Base-by-base conservation (phyloP, 2,113 vertebrate genomes). In the Tragelaphus imberbis region DNA sequence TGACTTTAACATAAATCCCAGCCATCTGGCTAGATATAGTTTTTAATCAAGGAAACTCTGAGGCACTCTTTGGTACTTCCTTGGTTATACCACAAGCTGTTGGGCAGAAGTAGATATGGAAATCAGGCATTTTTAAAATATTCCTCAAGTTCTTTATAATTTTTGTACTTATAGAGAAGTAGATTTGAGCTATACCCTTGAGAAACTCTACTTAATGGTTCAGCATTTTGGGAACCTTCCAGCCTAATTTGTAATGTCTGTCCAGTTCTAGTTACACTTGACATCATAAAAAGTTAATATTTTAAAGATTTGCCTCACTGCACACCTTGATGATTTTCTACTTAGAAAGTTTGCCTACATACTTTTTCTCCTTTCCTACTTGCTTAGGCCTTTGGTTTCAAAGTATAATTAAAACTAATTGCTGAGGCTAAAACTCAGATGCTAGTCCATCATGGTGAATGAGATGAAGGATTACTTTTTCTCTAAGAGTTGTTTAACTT, bases 401-500 rank as follows among this genome's bases (percentile, higher is more conserved):
- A 95, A 84, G n/a, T 92, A 16, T 90, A 95, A 91, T 94, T 90
- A 95, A 96, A 97, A 95, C 68, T 87, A 81, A 90, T 65, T 56
- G n/a, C 85, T 68, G 58, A 95, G 56, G 88, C 71, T 85, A 94
- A 95, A 97, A 95, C 63, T 79, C 91, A 95, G 77, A 33, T 84
- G 19, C 44, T 71, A 47, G 30, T 86, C 77, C 89, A 71, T 82
- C 6, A 0, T 49, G 40, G 11, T 56, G 40, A 44, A 44, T 77
- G 53, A 58, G 58, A 51, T 65, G 77, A 96, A 88, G 30, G 79
- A 56, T 91, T 47, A 53, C 61, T 84, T 94, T 61, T 53, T 80
- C 44, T 68, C 71, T 75, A 49, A 47, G 33, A 56, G 13, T 89
- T 79, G 23, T 71, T 97, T 96, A 61, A 85, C 86, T 97, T 94